Base-by-base conservation (phyloP, 2,888 invertebrate species). In the Philereme vetulata region DNA sequence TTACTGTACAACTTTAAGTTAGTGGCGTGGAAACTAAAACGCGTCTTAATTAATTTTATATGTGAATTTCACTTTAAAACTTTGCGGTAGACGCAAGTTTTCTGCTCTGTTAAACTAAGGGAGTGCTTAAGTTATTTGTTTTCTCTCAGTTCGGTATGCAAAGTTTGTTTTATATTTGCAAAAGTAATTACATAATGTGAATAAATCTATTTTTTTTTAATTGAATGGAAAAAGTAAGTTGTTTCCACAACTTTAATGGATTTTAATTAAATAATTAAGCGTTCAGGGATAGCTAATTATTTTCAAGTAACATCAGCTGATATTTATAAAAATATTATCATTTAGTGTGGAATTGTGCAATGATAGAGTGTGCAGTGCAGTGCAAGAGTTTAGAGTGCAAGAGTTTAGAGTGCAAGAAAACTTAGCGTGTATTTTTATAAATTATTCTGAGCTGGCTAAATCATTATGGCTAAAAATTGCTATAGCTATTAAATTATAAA, bases 361-460 rank as follows among this genome's bases (percentile, higher is more conserved):
- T 8, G 34, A 40, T 49, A 35, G 48, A 47, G 38, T 49, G 49
- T 56, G 53, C 36, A 46, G 49, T 56, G 53, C 36, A 46, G 53
- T 61, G 61, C 61, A 21, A 56, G 49, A 56, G 9, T 51, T 32
- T 33, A 10, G 46, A 45, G 60, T 60, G 60, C 56, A 50, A 33
- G 21, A 7, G 9, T 51, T 32, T 33, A 10, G 46, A 45, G 60
- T 60, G 60, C 56, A 50, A 33, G 21, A 7, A 44, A 45, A 49
- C 51, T 5, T 45, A 61, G 61, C 56, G 56, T 49, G 51, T 51
- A 21, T 60, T 46, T 54, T n/a, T 8, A 3, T 36, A 33, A 53
- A 40, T 54, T 55, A 55, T 51, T 60, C 47, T 21, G 8, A 11
- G 45, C 38, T 51, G 11, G 34, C 40, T 8, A 40, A 36, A 38